Conservation (phyloP, 30 jellyfish, hydroid and myxozoan genomes). For the Pseudorhiza aurosa region DNA sequence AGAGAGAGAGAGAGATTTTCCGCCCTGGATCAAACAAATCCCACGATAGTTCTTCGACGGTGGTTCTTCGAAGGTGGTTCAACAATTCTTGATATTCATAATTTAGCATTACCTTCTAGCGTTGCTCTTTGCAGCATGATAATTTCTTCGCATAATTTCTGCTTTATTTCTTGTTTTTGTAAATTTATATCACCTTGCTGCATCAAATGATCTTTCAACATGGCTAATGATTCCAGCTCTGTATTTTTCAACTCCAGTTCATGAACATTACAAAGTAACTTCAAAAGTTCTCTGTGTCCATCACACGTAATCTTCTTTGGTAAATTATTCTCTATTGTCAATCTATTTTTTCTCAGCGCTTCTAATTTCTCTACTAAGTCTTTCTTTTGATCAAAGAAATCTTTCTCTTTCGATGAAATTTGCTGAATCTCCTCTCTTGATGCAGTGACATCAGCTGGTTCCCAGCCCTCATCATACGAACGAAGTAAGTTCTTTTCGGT, state of each 20-base stretch:
- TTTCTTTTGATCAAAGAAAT: conserved; percentile 60
- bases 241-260: conserved; percentile 90
- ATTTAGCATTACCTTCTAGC: conserved; percentile 86
- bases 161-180: conserved; percentile 84
- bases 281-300: conserved; percentile 85
- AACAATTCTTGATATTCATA: too few species aligned
- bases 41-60: too few species aligned
- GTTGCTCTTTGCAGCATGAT: conserved; percentile 70
- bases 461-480: conserved; percentile 81
- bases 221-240: conserved; percentile 83
- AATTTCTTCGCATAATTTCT: conserved; percentile 83
- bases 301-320: conserved; percentile 80
- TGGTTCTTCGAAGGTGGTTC: too few species aligned
- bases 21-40: too few species aligned
- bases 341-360: conserved; percentile 53
- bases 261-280: conserved; percentile 86
- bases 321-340: conserved; percentile 62
- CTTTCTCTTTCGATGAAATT: conserved; percentile 59
- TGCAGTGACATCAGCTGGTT: conserved; percentile 94
- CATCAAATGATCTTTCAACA: conserved; percentile 88
- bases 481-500: conserved; percentile 66
- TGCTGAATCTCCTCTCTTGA: conserved; percentile 91
- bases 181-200: conserved; percentile 83
- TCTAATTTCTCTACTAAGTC: conserved; percentile 70
- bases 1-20: too few species aligned